Percentiles rank a stretch among this genome's conserved stretches.
These are phyloP conservation scores for Zeugodacus cucurbitae DNA, from an alignment of 1,140 invertebrate genomes.

Conservation along the genomic window DNA sequence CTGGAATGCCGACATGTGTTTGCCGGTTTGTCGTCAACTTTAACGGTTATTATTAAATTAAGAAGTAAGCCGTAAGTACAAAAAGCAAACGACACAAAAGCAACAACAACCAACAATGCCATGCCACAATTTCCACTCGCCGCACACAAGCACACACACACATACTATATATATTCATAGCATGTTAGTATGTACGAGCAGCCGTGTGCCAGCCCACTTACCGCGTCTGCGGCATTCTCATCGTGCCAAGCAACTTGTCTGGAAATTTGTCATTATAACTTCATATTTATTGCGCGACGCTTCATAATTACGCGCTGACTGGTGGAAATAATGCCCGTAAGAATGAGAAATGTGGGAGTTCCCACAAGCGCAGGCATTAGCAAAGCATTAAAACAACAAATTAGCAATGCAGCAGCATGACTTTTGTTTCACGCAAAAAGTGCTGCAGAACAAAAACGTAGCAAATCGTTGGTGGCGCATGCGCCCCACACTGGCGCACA, in stretches of 20 bases:
- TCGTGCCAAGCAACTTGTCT: slow-evolving; percentile 1
- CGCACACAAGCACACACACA: too few relatives aligned
- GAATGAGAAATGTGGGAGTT: not conserved
- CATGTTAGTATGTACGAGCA: too few relatives aligned
- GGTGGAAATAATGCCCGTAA: not conserved
- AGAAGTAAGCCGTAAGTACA: not conserved
- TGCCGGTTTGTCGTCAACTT: not conserved
- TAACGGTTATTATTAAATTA: slow-evolving; percentile 9
- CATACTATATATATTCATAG: too few relatives aligned
- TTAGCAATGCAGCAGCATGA: not conserved
- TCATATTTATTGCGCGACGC: not conserved
- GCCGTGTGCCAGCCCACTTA: not conserved
- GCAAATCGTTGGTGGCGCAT: not conserved
- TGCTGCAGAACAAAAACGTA: not conserved
- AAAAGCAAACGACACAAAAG: not conserved
- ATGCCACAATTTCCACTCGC: not conserved
- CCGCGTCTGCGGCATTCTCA: not conserved
- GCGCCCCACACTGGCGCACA: not conserved
- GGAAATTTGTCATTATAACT: slow-evolving; percentile 17
- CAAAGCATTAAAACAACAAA: slow-evolving; percentile 3
- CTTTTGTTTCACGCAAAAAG: not conserved
- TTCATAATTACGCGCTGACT: not conserved
- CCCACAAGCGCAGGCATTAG: not conserved
- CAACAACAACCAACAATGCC: not conserved
- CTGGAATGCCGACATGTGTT: not conserved